These are phyloP conservation scores for Unio pictorum DNA, from an alignment of 2,888 invertebrate species.

Conservation along the genomic window DNA sequence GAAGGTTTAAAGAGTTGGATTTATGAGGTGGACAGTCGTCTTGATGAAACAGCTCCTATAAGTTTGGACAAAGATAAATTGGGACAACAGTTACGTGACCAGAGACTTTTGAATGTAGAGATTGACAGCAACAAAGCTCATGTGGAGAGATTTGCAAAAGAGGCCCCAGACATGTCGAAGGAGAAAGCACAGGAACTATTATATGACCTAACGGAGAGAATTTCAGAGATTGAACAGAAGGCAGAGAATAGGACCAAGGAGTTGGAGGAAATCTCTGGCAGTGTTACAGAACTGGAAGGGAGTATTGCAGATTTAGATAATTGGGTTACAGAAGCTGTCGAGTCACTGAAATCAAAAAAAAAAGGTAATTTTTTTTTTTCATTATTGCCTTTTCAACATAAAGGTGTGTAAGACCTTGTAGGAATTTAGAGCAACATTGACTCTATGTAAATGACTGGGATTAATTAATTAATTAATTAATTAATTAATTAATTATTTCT, in stretches of 20 bases:
- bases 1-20: conserved; percentile 59
- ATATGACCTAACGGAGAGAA: conserved; percentile 40
- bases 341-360: conserved; percentile 55
- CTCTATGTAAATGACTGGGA: too few relatives aligned
- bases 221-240: conserved; percentile 47
- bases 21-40: conserved; percentile 51
- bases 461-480: too few relatives aligned
- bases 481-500: too few relatives aligned
- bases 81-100: conserved; percentile 91
- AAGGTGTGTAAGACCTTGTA: too few relatives aligned
- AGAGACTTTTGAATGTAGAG: conserved; percentile 76
- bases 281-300: conserved; percentile 50
- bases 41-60: conserved; percentile 76
- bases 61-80: conserved; percentile 88
- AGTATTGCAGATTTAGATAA: conserved; percentile 54
- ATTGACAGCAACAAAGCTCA: conserved; percentile 58
- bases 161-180: conserved; percentile 47
- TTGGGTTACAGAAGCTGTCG: conserved; percentile 64
- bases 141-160: conserved; percentile 55
- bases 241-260: conserved; percentile 51
- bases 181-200: conserved; percentile 44
- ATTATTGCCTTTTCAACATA: too few relatives aligned
- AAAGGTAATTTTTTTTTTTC: conserved; percentile 26
- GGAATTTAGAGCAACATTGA: too few relatives aligned
- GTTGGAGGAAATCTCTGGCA: conserved; percentile 50